Evolutionary conservation across 1,140 invertebrate species (phyloP), one percentile per base, ranked within the genome.

Genomic region (Pemphigus obesinymphae): DNA sequence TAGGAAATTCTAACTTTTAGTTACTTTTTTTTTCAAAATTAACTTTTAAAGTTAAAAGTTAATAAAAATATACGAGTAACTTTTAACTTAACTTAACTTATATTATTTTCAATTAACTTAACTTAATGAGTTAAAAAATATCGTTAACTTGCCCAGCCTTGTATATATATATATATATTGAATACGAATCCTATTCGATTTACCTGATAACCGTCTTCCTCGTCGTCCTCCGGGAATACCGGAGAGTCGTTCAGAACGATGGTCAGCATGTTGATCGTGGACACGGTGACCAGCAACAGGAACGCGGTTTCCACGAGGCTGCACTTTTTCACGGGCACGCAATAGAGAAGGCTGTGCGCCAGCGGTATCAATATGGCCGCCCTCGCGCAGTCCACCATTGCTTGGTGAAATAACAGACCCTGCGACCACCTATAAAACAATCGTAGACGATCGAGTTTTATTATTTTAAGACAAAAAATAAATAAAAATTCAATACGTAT

Each of bases 291-390:
- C 83, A 97, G 88, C 75, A 97, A 89, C 1, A 97, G 89, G 87
- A 96, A 97, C 11, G 94, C 93, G 20, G 94, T 96, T 86, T 96
- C 95, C 13, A 96, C 92, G n/a, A 96, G 87, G 20, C 94, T 94
- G 86, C 95, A 97, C 86, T 95, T 94, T 82, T 82, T 80, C 86
- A 96, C 93, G 1, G 93, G 92, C 85, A 94, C 92, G 86, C 94
- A 95, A 83, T 92, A 90, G 83, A 95, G 90, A 83, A 96, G 94
- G 83, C 93, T 94, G 10, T 93, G 91, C 1, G 93, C 94, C 17
- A 96, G 88, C 0, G 94, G 94, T 43, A 96, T 89, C 31, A 96
- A 87, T 76, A 95, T 92, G 37, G 93, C 93, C 0, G 94, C 93
- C 66, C 94, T 88, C 0, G 92, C 92, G 85, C 93, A 94, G 87